These are phyloP conservation scores for Dasysyrphus tricinctus DNA, from an alignment of 2,888 invertebrate genomes.

Conservation along the genomic window DNA sequence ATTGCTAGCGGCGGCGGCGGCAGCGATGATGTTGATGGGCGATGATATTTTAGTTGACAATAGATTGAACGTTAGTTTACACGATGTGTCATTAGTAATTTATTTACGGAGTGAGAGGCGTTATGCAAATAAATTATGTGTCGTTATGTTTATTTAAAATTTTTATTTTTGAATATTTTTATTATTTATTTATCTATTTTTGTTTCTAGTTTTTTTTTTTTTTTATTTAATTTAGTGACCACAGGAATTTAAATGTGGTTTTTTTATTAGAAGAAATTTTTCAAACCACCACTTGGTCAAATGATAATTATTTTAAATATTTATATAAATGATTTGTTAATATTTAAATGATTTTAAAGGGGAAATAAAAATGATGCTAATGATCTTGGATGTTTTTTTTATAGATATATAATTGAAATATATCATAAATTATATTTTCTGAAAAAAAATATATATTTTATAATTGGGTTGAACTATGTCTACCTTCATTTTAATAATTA, in stretches of 20 bases:
- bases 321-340: neutral
- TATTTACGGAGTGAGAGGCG: constrained; percentile 60
- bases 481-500: too few relatives aligned
- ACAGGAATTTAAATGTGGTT: constrained; percentile 18
- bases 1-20: too few relatives aligned
- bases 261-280: neutral
- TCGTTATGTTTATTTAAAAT: constrained; percentile 51
- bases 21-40: constrained; percentile 34
- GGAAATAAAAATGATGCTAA: neutral
- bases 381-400: neutral
- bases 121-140: constrained; percentile 70
- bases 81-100: constrained; percentile 72
- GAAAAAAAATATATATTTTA: too few relatives aligned
- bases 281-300: neutral
- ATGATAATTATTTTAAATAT: neutral
- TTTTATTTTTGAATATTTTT: neutral
- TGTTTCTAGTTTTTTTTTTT: constrained; percentile 4
- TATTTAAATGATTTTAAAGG: neutral
- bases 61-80: constrained; percentile 71
- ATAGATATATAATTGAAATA: neutral
- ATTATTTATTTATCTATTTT: neutral
- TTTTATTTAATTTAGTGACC: neutral
- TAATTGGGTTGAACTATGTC: too few relatives aligned
- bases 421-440: neutral
- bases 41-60: constrained; percentile 71